A percentile compares a stretch with the other conserved stretches of the same genome.
Conservation (phyloP, 2,888 invertebrate genomes). For the Schrankia costaestrigalis region DNA sequence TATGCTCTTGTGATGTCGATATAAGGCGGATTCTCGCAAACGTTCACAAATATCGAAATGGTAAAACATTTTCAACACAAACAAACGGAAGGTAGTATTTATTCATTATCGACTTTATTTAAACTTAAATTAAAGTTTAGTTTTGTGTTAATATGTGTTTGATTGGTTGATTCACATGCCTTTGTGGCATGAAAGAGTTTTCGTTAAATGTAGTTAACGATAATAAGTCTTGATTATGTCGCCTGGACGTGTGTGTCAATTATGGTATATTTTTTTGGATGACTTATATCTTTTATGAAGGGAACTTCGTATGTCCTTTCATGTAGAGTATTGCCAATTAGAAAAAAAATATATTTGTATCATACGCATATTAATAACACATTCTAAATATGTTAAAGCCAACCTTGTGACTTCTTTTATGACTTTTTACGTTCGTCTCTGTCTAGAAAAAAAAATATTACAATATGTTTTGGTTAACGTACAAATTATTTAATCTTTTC, state of each 20-base stretch:
- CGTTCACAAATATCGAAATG: slow-evolving; percentile 71
- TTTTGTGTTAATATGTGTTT: neutral
- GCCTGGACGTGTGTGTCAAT: too few species aligned
- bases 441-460: too few species aligned
- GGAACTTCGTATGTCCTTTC: too few species aligned
- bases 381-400: slow-evolving; percentile 16
- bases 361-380: slow-evolving; percentile 12
- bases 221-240: too few species aligned
- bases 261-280: too few species aligned
- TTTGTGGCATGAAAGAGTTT: too few species aligned
- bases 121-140: slow-evolving; percentile 50
- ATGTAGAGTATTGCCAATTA: too few species aligned
- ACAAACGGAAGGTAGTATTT: slow-evolving; percentile 77
- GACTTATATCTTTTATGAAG: too few species aligned
- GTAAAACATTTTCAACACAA: slow-evolving; percentile 72
- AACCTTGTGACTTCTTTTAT: slow-evolving; percentile 40
- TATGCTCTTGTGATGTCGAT: slow-evolving; percentile 64
- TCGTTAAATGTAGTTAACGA: too few species aligned
- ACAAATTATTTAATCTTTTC: neutral
- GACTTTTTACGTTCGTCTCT: too few species aligned
- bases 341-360: slow-evolving; percentile 5
- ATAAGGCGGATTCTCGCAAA: slow-evolving; percentile 58
- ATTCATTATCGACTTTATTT: slow-evolving; percentile 65
- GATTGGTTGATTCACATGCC: too few species aligned
- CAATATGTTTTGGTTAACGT: too few species aligned